A percentile compares a stretch with the other conserved stretches of the same genome.
phyloP scores from a whole-genome alignment of 2,113 vertebrate species.

The Ibidorhyncha struthersii region DNA sequence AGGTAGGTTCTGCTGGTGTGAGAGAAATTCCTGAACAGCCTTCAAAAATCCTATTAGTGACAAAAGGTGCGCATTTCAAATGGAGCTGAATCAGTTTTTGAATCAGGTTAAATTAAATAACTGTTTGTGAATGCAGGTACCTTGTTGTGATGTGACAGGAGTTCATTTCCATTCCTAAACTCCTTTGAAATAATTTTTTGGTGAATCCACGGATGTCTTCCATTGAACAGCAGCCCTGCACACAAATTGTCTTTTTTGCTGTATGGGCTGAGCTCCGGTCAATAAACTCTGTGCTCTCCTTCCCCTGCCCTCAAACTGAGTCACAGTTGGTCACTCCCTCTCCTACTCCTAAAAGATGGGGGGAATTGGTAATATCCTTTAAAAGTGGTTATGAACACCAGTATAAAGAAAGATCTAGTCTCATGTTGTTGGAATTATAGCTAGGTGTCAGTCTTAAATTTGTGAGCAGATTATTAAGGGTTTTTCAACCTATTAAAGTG shows the following conservation, averaged over 20 bases:
- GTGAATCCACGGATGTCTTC: background rate
- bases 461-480: background rate
- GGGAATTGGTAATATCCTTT: background rate
- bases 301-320: background rate
- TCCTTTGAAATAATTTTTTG: background rate
- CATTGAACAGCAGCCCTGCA: background rate
- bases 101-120: constrained; percentile 13
- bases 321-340: background rate
- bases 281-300: background rate
- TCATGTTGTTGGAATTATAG: background rate
- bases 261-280: background rate
- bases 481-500: background rate
- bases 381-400: background rate
- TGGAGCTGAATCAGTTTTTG: background rate
- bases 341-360: background rate
- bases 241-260: background rate
- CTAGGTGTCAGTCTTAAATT: background rate
- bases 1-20: background rate
- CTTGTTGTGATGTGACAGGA: background rate
- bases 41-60: background rate
- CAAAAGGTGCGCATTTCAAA: background rate
- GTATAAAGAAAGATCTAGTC: background rate
- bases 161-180: constrained; percentile 10
- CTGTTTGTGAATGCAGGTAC: background rate
- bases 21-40: background rate